Evolutionary conservation across 2,888 invertebrate genomes (phyloP).

Genomic region (Lithophane semibrunnea): DNA sequence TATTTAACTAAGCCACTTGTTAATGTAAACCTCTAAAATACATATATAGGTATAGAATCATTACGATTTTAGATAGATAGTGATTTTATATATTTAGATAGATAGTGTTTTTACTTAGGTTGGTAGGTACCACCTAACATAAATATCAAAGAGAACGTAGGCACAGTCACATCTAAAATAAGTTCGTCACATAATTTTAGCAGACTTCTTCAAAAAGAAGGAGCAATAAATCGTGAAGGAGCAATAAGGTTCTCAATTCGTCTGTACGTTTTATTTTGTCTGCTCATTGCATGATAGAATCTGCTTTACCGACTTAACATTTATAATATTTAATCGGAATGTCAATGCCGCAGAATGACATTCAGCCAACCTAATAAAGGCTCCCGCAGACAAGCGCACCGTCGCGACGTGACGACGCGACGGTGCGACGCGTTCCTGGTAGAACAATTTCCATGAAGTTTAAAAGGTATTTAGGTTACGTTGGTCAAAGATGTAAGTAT

Average conservation of each 20-base stretch:
- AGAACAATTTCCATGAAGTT: too few relatives aligned
- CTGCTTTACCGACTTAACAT: background rate
- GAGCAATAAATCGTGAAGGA: too few relatives aligned
- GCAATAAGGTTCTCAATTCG: too few relatives aligned
- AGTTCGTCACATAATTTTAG: background rate
- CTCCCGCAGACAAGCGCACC: too few relatives aligned
- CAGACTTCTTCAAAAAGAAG: too few relatives aligned
- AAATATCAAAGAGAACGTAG: slow-evolving; percentile 2
- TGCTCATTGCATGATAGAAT: background rate
- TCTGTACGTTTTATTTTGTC: too few relatives aligned
- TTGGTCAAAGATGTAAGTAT: background rate
- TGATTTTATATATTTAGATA: background rate
- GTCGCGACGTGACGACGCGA: too few relatives aligned
- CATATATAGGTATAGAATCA: too few relatives aligned
- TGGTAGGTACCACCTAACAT: background rate
- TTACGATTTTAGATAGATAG: too few relatives aligned
- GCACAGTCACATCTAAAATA: background rate
- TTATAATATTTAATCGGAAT: background rate
- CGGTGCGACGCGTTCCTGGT: too few relatives aligned
- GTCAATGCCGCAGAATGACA: background rate
- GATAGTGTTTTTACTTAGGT: slow-evolving; percentile 1
- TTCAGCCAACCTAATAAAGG: background rate
- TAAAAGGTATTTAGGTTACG: background rate
- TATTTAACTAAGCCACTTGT: slow-evolving; percentile 42
- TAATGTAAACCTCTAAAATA: slow-evolving; percentile 36